A percentile compares a stretch with the other conserved stretches of the same genome.
Conservation (phyloP, 2,113 vertebrate genomes). For the Rhadina sibilatrix region DNA sequence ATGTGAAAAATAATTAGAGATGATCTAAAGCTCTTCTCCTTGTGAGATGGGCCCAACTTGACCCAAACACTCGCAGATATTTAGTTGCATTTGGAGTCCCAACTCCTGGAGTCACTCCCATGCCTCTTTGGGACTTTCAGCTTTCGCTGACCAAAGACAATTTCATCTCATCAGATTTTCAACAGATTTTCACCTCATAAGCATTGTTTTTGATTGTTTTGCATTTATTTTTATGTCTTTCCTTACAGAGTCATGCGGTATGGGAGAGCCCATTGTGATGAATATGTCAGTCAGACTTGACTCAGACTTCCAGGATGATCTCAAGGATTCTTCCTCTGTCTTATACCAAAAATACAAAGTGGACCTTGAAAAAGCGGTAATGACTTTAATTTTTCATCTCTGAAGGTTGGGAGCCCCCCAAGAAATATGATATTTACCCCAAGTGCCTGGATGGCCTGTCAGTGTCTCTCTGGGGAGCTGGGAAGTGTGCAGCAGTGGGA, state of each 20-base stretch:
- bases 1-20: background rate
- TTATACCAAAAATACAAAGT: slow-evolving; percentile 67
- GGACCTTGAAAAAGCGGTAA: slow-evolving; percentile 74
- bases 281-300: slow-evolving; percentile 68
- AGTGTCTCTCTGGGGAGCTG: background rate
- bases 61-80: background rate
- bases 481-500: background rate
- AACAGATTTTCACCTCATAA: background rate
- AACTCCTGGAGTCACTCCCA: background rate
- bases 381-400: background rate
- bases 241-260: background rate
- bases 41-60: background rate
- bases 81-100: background rate
- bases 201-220: background rate
- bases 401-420: background rate
- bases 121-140: background rate
- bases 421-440: background rate
- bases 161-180: background rate
- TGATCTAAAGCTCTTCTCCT: background rate
- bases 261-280: background rate
- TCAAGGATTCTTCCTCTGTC: slow-evolving; percentile 62
- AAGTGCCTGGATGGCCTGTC: background rate
- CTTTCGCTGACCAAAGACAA: background rate
- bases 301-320: slow-evolving; percentile 44
- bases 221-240: background rate